Evolutionary conservation across 2,888 invertebrate genomes (phyloP), one percentile per base, ranked within the genome.

Genomic region (Mythimna impura): DNA sequence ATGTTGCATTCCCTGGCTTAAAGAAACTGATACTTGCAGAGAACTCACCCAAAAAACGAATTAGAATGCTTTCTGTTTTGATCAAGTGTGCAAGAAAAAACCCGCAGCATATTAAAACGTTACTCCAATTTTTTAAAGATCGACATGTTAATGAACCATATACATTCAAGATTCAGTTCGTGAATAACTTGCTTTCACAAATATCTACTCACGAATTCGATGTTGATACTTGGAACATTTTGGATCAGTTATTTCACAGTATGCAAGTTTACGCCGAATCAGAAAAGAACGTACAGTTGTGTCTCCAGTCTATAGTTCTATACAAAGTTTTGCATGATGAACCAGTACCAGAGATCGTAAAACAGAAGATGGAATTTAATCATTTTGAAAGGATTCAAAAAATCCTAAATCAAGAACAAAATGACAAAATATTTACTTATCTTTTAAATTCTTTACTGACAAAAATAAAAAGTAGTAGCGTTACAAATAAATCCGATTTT

Each of bases 81-180:
- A 47, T 47, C 47, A 47, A 47, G 47, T 47, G 47, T 47, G 20
- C 17, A 47, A 47, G 86, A 36, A 78, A 71, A 0, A 90, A 93
- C 66, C 78, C 78, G 52, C 76, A 89, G 61, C 76, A 94, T 71
- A 74, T 93, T 40, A 86, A 89, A 50, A 84, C 86, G 30, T 68
- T 95, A 1, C 73, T 95, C 0, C 87, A 92, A 71, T 92, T 90
- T 82, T 93, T 91, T 76, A 83, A 88, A 14, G 90, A 92, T 7
- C 91, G 91, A 77, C 94, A 95, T 78, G 91, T 93, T n/a, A 95
- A 95, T 73, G 94, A 95, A 85, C 89, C 94, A 2, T 90, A 91
- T 17, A 92, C 91, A 73, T 93, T 91, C 65, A 94, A 94, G 84
- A 85, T 87, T 30, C 86, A 91, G n/a, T 94, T 95, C 72, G 80